Evolutionary conservation across 1,140 invertebrate species (phyloP).

Genomic region (Parasteatoda tepidariorum): DNA sequence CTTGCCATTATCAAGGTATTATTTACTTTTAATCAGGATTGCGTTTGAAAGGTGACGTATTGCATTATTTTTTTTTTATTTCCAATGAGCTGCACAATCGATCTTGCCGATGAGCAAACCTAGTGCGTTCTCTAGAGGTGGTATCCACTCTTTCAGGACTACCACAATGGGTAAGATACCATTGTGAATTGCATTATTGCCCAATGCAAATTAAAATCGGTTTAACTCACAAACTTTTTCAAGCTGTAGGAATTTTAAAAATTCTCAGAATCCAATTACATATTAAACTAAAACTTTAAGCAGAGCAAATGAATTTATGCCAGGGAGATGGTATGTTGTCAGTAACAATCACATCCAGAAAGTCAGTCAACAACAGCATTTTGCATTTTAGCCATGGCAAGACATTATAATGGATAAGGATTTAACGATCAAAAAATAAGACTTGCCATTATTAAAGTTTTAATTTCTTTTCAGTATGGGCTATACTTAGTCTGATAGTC

Average conservation of each 20-base stretch:
- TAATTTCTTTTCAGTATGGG: conserved; percentile 57
- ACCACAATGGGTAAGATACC: too few relatives aligned
- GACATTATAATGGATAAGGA: conserved; percentile 87
- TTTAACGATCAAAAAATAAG: conserved; percentile 90
- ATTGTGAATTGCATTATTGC: too few relatives aligned
- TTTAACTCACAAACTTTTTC: too few relatives aligned
- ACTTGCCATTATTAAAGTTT: conserved; percentile 81
- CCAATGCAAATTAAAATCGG: too few relatives aligned
- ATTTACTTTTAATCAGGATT: background rate
- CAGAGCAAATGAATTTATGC: conserved; percentile 75
- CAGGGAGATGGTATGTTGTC: conserved; percentile 46
- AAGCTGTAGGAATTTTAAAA: too few relatives aligned
- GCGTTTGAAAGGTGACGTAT: too few relatives aligned
- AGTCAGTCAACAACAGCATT: conserved; percentile 82
- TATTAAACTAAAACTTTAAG: conserved; percentile 82
- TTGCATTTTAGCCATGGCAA: conserved; percentile 89
- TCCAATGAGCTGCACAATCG: too few relatives aligned
- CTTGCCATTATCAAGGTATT: conserved; percentile 81
- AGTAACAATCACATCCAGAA: background rate
- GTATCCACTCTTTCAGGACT: too few relatives aligned
- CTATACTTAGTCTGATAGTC: too few relatives aligned
- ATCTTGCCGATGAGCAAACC: too few relatives aligned
- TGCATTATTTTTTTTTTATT: too few relatives aligned
- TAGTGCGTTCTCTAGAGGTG: too few relatives aligned
- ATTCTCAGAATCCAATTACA: conserved; percentile 87